phyloP scores from a whole-genome alignment of 2,113 vertebrate genomes.

The Camelus dromedarius region DNA sequence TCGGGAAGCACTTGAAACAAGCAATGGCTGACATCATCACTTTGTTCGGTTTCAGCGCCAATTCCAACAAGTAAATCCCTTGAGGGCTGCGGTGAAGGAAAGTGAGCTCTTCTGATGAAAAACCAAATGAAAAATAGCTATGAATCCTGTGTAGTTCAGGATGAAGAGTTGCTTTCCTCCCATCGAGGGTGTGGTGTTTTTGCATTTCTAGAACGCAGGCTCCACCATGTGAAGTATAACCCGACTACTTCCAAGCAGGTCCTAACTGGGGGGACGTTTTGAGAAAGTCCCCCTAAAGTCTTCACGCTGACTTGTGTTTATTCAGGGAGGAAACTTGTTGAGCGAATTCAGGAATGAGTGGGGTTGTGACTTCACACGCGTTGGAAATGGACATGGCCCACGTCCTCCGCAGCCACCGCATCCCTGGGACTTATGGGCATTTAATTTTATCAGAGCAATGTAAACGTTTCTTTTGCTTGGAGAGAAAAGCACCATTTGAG shows the following conservation, averaged over 20 bases:
- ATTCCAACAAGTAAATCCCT: slow-evolving; percentile 90
- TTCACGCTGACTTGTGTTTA: slow-evolving; percentile 16
- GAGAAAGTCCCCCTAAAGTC: slow-evolving; percentile 30
- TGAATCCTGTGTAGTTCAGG: background rate
- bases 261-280: background rate
- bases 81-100: accelerated
- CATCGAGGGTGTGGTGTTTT: slow-evolving; percentile 6
- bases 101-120: slow-evolving; percentile 55
- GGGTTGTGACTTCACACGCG: slow-evolving; percentile 38
- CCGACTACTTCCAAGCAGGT: slow-evolving; percentile 57
- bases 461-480: background rate
- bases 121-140: slow-evolving; percentile 61
- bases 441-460: background rate
- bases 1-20: slow-evolving; percentile 91
- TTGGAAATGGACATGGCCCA: background rate
- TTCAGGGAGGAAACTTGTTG: slow-evolving; percentile 33
- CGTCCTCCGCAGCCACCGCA: slow-evolving; percentile 14
- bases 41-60: slow-evolving; percentile 87
- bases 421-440: slow-evolving; percentile 22
- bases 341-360: background rate
- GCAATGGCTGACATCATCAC: slow-evolving; percentile 92
- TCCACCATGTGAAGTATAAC: slow-evolving; percentile 21
- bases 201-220: slow-evolving; percentile 20
- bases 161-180: slow-evolving; percentile 71
- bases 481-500: background rate